Evolutionary conservation across 2,888 invertebrate species (phyloP).

Genomic region (Agrilus mali): DNA sequence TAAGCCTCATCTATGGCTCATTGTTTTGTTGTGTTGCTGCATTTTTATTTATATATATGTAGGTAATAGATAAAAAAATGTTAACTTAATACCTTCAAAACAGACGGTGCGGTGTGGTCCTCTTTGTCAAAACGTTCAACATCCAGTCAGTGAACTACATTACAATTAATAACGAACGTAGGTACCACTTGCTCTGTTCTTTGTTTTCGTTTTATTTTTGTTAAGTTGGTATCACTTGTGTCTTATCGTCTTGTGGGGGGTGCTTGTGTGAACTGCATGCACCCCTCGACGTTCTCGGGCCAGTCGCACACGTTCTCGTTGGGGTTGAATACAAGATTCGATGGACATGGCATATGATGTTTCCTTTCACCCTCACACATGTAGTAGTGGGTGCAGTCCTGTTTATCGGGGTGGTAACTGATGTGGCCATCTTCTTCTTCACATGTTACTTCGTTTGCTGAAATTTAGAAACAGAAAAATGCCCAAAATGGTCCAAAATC

Average conservation of each 20-base stretch:
- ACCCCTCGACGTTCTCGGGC: slow-evolving; percentile 90
- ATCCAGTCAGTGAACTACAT: too few relatives aligned
- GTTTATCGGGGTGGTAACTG: slow-evolving; percentile 81
- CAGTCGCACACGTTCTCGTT: slow-evolving; percentile 92
- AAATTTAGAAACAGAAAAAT: slow-evolving; percentile 23
- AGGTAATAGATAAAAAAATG: too few relatives aligned
- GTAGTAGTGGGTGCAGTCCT: slow-evolving; percentile 87
- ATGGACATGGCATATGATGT: slow-evolving; percentile 92
- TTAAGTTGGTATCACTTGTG: background rate
- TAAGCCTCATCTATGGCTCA: too few relatives aligned
- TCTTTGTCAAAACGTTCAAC: too few relatives aligned
- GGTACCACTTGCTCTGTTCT: too few relatives aligned
- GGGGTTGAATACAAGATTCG: slow-evolving; percentile 82
- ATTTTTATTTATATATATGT: too few relatives aligned
- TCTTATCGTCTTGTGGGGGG: slow-evolving; percentile 35
- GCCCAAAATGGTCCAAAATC: background rate
- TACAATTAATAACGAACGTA: too few relatives aligned
- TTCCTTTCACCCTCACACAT: slow-evolving; percentile 94
- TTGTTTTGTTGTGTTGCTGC: too few relatives aligned
- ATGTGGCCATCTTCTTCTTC: slow-evolving; percentile 93
- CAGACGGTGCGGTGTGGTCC: too few relatives aligned
- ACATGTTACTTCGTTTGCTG: slow-evolving; percentile 79
- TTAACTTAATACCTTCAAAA: too few relatives aligned
- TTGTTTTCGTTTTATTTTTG: too few relatives aligned
- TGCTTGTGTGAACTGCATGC: slow-evolving; percentile 56